phyloP scores from a whole-genome alignment of 1,140 invertebrate species.

The Drosophila lowei region DNA sequence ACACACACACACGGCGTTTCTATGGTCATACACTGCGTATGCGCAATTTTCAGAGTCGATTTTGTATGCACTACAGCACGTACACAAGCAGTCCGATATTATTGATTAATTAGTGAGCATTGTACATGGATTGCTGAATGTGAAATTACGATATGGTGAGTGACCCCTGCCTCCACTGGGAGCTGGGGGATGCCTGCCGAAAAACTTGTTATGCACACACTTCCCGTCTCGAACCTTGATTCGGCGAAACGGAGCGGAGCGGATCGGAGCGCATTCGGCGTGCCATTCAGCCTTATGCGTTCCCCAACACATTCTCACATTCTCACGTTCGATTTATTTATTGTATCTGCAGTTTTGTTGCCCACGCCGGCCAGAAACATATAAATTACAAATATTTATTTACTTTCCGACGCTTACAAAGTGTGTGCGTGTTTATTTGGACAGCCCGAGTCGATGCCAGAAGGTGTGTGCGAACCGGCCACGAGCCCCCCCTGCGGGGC shows the following conservation, averaged over 20 bases:
- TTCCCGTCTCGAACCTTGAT: constrained; percentile 34
- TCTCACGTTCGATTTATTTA: constrained; percentile 73
- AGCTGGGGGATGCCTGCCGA: not conserved
- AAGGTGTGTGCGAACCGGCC: constrained; percentile 32
- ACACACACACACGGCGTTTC: constrained; percentile 34
- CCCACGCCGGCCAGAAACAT: constrained; percentile 64
- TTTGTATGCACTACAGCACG: constrained; percentile 12
- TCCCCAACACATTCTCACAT: constrained; percentile 62
- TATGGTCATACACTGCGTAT: constrained; percentile 61
- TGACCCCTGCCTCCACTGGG: not conserved
- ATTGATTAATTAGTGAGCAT: constrained; percentile 27
- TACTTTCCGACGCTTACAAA: constrained; percentile 73
- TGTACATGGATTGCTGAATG: not conserved
- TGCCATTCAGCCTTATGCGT: constrained; percentile 31
- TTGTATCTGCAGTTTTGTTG: constrained; percentile 60
- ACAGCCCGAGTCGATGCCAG: constrained; percentile 51
- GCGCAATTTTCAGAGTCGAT: constrained; percentile 36
- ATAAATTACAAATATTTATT: constrained; percentile 80
- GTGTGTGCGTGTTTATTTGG: constrained; percentile 77
- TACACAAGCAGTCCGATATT: constrained; percentile 1
- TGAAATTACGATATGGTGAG: not conserved
- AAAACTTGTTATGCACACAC: constrained; percentile 15
- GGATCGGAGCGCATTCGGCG: constrained; percentile 41
- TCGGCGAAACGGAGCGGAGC: not conserved
- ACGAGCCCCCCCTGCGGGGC: constrained; percentile 7